Conservation (phyloP, 2,888 invertebrate species). For the Zele albiditarsus region DNA sequence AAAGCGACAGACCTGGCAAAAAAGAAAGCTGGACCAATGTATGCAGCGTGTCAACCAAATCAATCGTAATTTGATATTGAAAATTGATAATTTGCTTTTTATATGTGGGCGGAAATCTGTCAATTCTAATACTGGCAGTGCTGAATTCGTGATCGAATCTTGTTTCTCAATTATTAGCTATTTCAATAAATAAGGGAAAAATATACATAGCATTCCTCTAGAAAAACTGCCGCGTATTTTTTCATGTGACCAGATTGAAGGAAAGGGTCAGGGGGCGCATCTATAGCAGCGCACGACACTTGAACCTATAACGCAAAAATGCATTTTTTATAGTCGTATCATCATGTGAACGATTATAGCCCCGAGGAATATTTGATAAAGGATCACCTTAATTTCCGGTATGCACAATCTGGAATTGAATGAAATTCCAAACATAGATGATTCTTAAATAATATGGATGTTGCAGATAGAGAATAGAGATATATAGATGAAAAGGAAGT, state of each 20-base stretch:
- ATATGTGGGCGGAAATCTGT: too few relatives aligned
- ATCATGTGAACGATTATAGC: background rate
- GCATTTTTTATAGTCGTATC: background rate
- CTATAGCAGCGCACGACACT: background rate
- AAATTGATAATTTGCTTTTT: too few relatives aligned
- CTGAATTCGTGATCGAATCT: too few relatives aligned
- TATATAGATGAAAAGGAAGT: too few relatives aligned
- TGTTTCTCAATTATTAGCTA: background rate
- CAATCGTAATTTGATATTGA: constrained; percentile 60
- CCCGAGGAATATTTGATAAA: background rate
- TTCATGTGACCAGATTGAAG: background rate
- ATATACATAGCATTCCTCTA: background rate
- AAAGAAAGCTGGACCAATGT: constrained; percentile 74
- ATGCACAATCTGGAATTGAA: background rate
- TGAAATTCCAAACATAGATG: background rate
- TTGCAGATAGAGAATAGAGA: too few relatives aligned
- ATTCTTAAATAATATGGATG: too few relatives aligned
- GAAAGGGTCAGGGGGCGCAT: too few relatives aligned
- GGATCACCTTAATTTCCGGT: background rate
- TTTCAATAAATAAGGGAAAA: background rate
- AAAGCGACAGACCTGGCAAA: constrained; percentile 88
- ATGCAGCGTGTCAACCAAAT: constrained; percentile 67
- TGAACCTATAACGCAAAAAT: background rate
- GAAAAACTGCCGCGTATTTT: background rate
- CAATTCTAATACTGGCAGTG: too few relatives aligned